Conservation (phyloP, 2,113 vertebrate genomes). For the Dascyllus trimaculatus region DNA sequence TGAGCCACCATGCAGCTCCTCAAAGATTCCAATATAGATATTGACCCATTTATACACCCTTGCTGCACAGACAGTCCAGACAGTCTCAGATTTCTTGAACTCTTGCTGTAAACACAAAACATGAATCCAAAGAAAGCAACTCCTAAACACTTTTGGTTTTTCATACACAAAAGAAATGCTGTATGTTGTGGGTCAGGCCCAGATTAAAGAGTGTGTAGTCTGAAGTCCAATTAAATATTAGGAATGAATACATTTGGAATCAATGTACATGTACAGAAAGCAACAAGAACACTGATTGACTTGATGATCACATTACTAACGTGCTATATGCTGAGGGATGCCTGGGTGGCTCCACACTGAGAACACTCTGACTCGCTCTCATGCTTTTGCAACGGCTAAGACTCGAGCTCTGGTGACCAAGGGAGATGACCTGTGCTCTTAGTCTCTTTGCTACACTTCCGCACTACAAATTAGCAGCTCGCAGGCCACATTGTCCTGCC, state of each 20-base stretch:
- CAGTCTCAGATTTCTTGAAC: no score
- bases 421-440: slow-evolving; percentile 53
- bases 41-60: no score
- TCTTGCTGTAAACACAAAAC: no score
- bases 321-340: background rate
- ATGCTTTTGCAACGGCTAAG: slow-evolving; percentile 12
- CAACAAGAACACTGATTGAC: background rate
- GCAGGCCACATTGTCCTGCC: background rate
- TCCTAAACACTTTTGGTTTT: slow-evolving; percentile 7
- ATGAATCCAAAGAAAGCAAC: slow-evolving; percentile 24
- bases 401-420: slow-evolving; percentile 51
- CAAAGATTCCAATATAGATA: no score
- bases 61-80: background rate
- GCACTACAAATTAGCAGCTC: slow-evolving; percentile 55
- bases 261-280: background rate
- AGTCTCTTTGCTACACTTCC: slow-evolving; percentile 39
- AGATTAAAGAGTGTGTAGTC: background rate
- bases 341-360: slow-evolving; percentile 23
- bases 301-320: no score
- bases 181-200: background rate
- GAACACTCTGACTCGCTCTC: background rate
- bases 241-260: background rate
- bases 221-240: background rate
- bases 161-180: background rate
- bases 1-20: no score